A percentile compares a stretch with the other conserved stretches of the same genome.
Evolutionary conservation across 2,113 vertebrate genomes (phyloP).

Genomic region (Mus spicilegus): DNA sequence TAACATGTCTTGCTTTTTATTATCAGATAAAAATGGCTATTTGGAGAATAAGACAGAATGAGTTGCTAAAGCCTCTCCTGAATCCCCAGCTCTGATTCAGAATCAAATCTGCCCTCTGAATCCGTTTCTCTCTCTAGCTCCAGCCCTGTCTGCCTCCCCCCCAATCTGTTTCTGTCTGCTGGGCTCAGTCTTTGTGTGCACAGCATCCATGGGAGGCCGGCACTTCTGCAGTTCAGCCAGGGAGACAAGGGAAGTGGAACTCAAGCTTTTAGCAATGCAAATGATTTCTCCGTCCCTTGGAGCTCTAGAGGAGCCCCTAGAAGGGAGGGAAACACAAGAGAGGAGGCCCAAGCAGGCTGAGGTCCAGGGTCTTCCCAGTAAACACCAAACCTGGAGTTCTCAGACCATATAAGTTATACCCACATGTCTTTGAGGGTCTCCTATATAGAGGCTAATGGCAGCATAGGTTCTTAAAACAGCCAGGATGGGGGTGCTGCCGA

Average conservation of each 20-base stretch:
- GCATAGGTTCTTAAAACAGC: neutral
- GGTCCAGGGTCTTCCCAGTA: neutral
- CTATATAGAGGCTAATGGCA: constrained; percentile 29
- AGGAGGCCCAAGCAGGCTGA: neutral
- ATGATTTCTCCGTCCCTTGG: neutral
- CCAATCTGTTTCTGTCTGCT: constrained; percentile 48
- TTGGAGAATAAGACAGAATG: constrained; percentile 50
- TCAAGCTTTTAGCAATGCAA: neutral
- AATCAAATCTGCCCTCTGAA: constrained; percentile 36
- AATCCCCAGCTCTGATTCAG: constrained; percentile 44
- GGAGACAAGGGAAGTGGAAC: neutral
- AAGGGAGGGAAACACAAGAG: neutral
- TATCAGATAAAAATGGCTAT: constrained; percentile 27
- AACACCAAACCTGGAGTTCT: neutral
- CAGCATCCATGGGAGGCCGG: neutral
- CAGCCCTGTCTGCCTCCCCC: constrained; percentile 30
- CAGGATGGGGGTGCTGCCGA: neutral
- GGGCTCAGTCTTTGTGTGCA: constrained; percentile 52
- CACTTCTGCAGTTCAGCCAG: neutral
- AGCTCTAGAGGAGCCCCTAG: neutral
- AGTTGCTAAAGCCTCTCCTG: constrained; percentile 42
- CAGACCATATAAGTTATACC: neutral
- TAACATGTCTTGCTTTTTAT: constrained; percentile 36
- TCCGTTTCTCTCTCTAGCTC: constrained; percentile 17
- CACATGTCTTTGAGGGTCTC: neutral